Evolutionary conservation across 2,797 vertebrate genomes (phyloP).

Genomic region (Cirrhinus molitorella): DNA sequence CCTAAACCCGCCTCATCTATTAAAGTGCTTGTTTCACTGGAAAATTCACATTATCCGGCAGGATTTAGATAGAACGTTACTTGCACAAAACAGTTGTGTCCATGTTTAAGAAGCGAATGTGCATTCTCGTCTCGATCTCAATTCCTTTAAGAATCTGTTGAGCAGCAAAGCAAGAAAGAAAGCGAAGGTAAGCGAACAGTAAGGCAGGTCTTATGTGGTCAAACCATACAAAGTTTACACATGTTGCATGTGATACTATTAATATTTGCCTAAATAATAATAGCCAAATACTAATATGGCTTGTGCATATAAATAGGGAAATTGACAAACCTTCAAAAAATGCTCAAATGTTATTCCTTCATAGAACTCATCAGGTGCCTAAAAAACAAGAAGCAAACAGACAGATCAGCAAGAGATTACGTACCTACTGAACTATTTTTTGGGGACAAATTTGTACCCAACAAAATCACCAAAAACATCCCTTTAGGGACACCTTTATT

Average conservation of each 20-base stretch:
- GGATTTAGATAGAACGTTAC: conserved; percentile 69
- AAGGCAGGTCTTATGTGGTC: not conserved
- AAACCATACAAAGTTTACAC: not conserved
- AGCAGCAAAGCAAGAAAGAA: not conserved
- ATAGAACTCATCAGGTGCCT: conserved; percentile 93
- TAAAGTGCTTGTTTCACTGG: conserved; percentile 62
- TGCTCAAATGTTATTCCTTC: conserved; percentile 97
- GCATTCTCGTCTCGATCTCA: conserved; percentile 95
- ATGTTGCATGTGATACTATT: not conserved
- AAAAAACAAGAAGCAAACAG: conserved; percentile 17
- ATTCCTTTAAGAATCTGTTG: conserved; percentile 90
- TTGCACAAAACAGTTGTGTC: conserved; percentile 88
- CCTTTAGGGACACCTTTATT: too few relatives aligned
- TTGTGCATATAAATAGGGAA: not conserved
- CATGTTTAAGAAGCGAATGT: conserved; percentile 90
- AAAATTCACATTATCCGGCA: conserved; percentile 66
- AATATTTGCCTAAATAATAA: not conserved
- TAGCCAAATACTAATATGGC: not conserved
- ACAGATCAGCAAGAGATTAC: not conserved
- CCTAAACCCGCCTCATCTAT: conserved; percentile 1
- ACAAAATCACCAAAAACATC: too few relatives aligned
- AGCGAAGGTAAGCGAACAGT: not conserved
- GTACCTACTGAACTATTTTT: too few relatives aligned
- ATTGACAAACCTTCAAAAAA: conserved; percentile 89
- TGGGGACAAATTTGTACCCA: too few relatives aligned